Base-by-base conservation (phyloP, 1,140 invertebrate genomes). In the Lanistes nyassanus region DNA sequence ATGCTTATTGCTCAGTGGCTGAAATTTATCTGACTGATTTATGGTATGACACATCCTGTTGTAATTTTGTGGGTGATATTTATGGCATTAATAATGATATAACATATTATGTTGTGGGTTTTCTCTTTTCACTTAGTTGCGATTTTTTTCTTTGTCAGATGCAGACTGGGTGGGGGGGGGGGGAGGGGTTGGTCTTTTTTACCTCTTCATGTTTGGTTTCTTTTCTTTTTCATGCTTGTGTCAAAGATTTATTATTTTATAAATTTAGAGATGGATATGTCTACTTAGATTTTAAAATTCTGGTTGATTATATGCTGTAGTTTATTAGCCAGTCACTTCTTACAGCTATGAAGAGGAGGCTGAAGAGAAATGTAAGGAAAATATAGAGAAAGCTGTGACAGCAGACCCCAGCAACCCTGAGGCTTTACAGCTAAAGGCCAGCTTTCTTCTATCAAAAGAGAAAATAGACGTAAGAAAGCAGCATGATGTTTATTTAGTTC, bases 21-120 rank as follows among this genome's bases (percentile, higher is more conserved):
- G 90, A 91, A 80, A 82, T 90, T 21, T 90, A 89, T 76, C 88
- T 90, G 83, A 91, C 90, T 55, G 90, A 91, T 78, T 83, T 83
- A 9, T 91, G 88, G 88, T 89, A 75, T 76, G 51, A 23, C 13
- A 53, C 13, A 53, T 23, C 13, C 51, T 13, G 51, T 13, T 13
- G 23, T 23, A 53, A 13, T 53, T n/a, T n/a, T n/a, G n/a, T n/a
- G n/a, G n/a, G n/a, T n/a, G n/a, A n/a, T n/a, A n/a, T n/a, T n/a
- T n/a, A n/a, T n/a, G n/a, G n/a, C n/a, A n/a, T n/a, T n/a, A n/a
- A n/a, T n/a, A n/a, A n/a, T n/a, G n/a, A n/a, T n/a, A n/a, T n/a
- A n/a, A n/a, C n/a, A n/a, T n/a, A n/a, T n/a, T n/a, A n/a, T n/a
- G n/a, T n/a, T n/a, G n/a, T n/a, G n/a, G n/a, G n/a, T n/a, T n/a